Conservation (phyloP, 2,888 invertebrate species). For the Lycia hirtaria region DNA sequence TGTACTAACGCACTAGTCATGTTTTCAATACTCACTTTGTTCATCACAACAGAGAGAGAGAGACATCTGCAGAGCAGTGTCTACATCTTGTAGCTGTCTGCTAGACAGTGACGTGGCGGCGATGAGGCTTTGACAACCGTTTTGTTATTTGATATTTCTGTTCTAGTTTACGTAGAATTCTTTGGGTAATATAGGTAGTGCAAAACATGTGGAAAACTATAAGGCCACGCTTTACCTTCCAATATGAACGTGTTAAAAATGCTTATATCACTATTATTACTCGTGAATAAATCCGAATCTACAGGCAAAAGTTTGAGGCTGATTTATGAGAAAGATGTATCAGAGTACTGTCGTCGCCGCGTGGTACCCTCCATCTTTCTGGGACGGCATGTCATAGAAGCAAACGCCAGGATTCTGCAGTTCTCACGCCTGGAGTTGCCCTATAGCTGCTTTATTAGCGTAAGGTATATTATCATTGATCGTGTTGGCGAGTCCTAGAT, state of each 20-base stretch:
- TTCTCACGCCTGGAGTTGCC: constrained; percentile 68
- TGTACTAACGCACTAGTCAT: too few relatives aligned
- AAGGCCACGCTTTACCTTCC: constrained; percentile 10
- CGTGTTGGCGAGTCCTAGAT: neutral
- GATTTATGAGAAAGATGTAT: constrained; percentile 67
- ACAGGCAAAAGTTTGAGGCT: constrained; percentile 43
- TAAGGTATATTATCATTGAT: constrained; percentile 68
- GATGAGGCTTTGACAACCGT: too few relatives aligned
- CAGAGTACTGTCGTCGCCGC: constrained; percentile 70
- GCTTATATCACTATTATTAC: constrained; percentile 8
- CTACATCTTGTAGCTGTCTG: too few relatives aligned
- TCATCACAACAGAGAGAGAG: too few relatives aligned
- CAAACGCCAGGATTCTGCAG: constrained; percentile 66
- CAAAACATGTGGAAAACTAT: constrained; percentile 5
- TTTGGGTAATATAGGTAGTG: too few relatives aligned
- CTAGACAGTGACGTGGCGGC: too few relatives aligned
- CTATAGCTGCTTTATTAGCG: constrained; percentile 70
- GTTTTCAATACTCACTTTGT: too few relatives aligned
- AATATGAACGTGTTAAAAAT: constrained; percentile 13
- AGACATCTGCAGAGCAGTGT: too few relatives aligned
- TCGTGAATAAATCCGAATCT: constrained; percentile 3
- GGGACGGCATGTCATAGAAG: constrained; percentile 63
- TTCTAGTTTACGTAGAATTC: too few relatives aligned
- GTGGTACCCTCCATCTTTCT: constrained; percentile 74
- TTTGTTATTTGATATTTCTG: too few relatives aligned